phyloP scores from a whole-genome alignment of 2,888 invertebrate genomes.

The Scaptomyza polygonia region DNA sequence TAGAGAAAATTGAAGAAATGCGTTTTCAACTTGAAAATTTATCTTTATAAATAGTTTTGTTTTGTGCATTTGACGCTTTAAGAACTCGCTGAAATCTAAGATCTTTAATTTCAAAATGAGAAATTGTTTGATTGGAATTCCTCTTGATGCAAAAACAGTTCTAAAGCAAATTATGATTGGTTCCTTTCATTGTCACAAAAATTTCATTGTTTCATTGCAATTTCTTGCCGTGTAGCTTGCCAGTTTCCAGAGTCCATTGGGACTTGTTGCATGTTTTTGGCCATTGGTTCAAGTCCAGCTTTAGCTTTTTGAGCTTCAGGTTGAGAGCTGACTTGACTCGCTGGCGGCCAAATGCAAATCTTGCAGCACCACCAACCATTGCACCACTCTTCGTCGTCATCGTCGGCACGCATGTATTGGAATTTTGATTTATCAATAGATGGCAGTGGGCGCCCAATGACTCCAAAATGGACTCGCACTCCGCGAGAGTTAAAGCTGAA shows the following conservation, averaged over 20 bases:
- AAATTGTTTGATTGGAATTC: too few relatives aligned
- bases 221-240: constrained; percentile 10
- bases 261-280: constrained; percentile 73
- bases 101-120: too few relatives aligned
- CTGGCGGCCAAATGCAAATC: constrained; percentile 77
- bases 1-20: constrained; percentile 1
- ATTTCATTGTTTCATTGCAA: neutral
- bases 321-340: constrained; percentile 27
- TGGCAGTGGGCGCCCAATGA: constrained; percentile 59
- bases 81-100: too few relatives aligned
- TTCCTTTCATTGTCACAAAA: too few relatives aligned
- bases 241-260: constrained; percentile 25
- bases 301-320: constrained; percentile 17
- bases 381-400: constrained; percentile 9
- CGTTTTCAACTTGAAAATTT: neutral
- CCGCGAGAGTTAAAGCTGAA: constrained; percentile 3
- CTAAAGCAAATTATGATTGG: too few relatives aligned
- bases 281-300: constrained; percentile 59
- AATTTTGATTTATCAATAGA: constrained; percentile 78
- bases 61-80: too few relatives aligned
- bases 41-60: too few relatives aligned
- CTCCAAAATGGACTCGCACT: constrained; percentile 31
- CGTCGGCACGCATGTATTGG: constrained; percentile 66
- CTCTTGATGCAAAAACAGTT: too few relatives aligned
- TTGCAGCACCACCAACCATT: constrained; percentile 10